Evolutionary conservation across 2,888 invertebrate species (phyloP), one percentile per base, ranked within the genome.

Genomic region (Conchocele bisecta): DNA sequence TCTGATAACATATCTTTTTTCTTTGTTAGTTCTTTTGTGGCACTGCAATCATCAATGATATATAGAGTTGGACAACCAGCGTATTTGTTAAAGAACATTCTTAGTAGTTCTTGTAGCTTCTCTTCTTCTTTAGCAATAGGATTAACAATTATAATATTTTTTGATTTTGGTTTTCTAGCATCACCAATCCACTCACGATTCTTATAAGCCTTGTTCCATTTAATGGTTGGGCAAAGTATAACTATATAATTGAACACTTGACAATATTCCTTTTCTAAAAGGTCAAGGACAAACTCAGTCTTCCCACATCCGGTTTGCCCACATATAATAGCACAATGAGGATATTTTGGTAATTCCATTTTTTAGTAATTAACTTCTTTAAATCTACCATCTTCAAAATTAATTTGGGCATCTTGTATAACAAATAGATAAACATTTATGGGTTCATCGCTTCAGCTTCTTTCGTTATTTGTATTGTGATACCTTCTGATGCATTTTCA

Each of bases 401-500:
- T 66, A 44, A 74, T 57, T 46, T 71, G 67, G 26, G 74, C 78
- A 54, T 75, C 74, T 53, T 46, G 42, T 31, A 74, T 60, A 17
- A 75, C 65, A 54, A 41, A 78, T 17, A 75, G 15, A 46, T 59
- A 74, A 4, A 68, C 28, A 53, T 72, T 73, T 26, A 78, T 48
- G 31, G 50, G 0, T 28, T 50, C 48, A 51, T 51, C 29, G 69
- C 31, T 22, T 41, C 73, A 35, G 39, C 54, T 33, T 50, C 48
- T 41, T 73, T 73, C 2, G 75, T 69, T 29, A 79, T 69, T 53
- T 72, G 71, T 24, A 79, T 69, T 6, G 72, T 69, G 17, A 76
- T 63, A 37, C 60, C 66, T 35, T 74, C 75, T 41, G 42, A 44
- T 9, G 66, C 67, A 59, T 74, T 79, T 33, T 67, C 74, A 22